These are phyloP conservation scores for Troglohyphantes excavatus DNA, from an alignment of 2,888 invertebrate species.

Conservation along the genomic window DNA sequence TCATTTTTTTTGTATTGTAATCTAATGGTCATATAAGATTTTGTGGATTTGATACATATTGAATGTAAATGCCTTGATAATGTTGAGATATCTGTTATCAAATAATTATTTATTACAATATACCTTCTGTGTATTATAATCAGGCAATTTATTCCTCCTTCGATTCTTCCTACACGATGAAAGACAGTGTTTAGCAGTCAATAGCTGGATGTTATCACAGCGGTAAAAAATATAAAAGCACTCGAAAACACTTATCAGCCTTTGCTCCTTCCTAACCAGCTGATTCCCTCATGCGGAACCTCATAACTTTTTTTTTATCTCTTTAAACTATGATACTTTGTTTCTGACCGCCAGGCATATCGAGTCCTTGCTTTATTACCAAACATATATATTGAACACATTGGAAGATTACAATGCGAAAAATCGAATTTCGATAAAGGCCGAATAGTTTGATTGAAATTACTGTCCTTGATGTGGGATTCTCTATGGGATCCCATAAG, in stretches of 20 bases:
- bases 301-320: conserved; percentile 6
- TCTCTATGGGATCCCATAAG: no score
- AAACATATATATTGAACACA: no score
- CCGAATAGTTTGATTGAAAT: no score
- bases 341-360: conserved; percentile 10
- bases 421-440: no score
- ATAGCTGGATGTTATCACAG: not conserved
- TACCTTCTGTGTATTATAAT: not conserved
- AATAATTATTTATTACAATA: not conserved
- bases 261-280: not conserved
- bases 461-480: no score
- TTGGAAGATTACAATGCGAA: no score
- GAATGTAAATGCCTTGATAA: no score
- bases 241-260: conserved; percentile 28
- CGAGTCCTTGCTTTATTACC: not conserved
- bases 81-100: no score
- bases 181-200: not conserved
- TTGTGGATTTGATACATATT: no score
- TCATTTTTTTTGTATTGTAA: no score
- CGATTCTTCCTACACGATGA: not conserved
- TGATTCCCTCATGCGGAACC: conserved; percentile 28
- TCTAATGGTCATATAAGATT: no score
- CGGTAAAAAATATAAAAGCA: not conserved
- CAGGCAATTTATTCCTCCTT: no score
- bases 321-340: conserved; percentile 34